Base-by-base conservation (phyloP, 2,113 vertebrate species). In the Plectropomus leopardus region DNA sequence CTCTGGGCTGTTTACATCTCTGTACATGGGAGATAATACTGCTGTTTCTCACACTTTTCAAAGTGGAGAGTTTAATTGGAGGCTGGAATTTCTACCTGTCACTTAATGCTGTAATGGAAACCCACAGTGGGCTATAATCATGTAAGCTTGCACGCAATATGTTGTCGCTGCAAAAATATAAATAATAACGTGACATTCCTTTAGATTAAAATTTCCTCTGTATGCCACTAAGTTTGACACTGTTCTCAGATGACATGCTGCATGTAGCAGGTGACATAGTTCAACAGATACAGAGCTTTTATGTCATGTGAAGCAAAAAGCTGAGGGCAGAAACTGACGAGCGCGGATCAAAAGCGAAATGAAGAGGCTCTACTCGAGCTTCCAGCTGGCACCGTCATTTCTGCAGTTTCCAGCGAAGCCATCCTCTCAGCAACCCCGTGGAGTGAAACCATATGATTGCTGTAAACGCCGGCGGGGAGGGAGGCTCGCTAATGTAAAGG, bases 361-460 rank as follows among this genome's bases (percentile, higher is more conserved):
- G 45, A 77, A 85, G 65, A 72, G 34, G 54, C 26, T 51, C 40
- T 45, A 14, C 51, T 73, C 2, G 4, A 30, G 55, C n/a, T 55
- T 84, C 84, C 83, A 84, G 77, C 82, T 83, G 86, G 54, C 55
- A 68, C 70, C 50, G 1, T 47, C 21, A 16, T 60, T 58, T 78
- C 66, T 75, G 72, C 69, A 44, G 53, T 57, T 64, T 72, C 13
- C 78, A 74, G 80, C 72, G 57, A 84, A 87, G 78, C 45, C 0
- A 10, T 21, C 57, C 69, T 51, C 48, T 40, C 77, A 45, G 77
- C 68, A 54, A 4, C 58, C 48, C 44, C 26, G 0, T 34, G 64
- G 83, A 76, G 81, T 19, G 83, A 83, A 67, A 71, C 58, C 64
- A 61, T 86, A 78, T 50, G 75, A 86, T 55, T 57, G 64, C 68